Evolutionary conservation across 2,888 invertebrate genomes (phyloP).

Genomic region (Drosophila multiciliata): DNA sequence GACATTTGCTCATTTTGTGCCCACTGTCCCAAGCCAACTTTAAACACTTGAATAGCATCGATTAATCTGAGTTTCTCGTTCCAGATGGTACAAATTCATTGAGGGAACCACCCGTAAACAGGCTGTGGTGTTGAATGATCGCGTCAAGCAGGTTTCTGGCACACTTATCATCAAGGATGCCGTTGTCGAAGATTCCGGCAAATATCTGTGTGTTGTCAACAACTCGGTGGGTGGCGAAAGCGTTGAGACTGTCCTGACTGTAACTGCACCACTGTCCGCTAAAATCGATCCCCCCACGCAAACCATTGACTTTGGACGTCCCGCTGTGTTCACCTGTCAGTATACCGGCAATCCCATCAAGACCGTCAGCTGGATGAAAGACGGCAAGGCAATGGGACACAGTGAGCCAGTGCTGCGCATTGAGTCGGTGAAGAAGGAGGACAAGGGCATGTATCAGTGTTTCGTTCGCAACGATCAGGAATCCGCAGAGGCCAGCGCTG

Average conservation of each 20-base stretch:
- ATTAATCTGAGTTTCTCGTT: slow-evolving; percentile 83
- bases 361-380: slow-evolving; percentile 96
- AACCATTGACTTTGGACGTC: slow-evolving; percentile 96
- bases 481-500: slow-evolving; percentile 96
- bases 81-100: slow-evolving; percentile 97
- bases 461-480: slow-evolving; percentile 97
- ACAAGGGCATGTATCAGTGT: slow-evolving; percentile 99
- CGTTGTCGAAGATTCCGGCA: slow-evolving; percentile 96
- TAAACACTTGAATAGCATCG: neutral
- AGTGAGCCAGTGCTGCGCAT: slow-evolving; percentile 93
- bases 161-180: slow-evolving; percentile 96
- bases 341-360: slow-evolving; percentile 96
- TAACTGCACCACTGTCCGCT: slow-evolving; percentile 95
- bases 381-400: slow-evolving; percentile 94
- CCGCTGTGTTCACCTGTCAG: slow-evolving; percentile 96
- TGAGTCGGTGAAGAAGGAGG: slow-evolving; percentile 95
- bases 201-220: slow-evolving; percentile 96
- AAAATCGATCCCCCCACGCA: slow-evolving; percentile 95
- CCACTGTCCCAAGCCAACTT: slow-evolving; percentile 32
- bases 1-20: slow-evolving; percentile 59
- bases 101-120: slow-evolving; percentile 94
- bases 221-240: slow-evolving; percentile 97
- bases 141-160: slow-evolving; percentile 96
- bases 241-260: slow-evolving; percentile 95
- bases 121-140: slow-evolving; percentile 94